These are phyloP conservation scores for Hippocampus guttulatus DNA, from an alignment of 2,113 vertebrate genomes.

Conservation along the genomic window DNA sequence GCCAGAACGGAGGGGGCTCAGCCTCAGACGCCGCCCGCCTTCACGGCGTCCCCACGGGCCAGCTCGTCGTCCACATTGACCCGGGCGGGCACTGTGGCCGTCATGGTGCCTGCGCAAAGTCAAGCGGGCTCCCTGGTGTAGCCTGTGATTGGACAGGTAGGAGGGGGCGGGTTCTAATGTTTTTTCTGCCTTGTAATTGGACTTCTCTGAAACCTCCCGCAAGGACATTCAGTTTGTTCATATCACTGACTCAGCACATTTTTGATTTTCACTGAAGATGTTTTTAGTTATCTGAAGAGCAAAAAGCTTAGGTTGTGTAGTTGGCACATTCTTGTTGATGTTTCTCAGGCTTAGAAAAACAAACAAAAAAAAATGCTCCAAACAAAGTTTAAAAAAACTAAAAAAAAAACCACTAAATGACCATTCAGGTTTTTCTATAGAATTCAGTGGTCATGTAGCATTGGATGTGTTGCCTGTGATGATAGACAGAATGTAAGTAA, in stretches of 20 bases:
- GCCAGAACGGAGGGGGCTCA: constrained; percentile 72
- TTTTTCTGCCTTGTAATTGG: constrained; percentile 30
- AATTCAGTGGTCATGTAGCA: constrained; percentile 5
- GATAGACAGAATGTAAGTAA: constrained; percentile 50
- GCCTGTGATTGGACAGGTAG: constrained; percentile 15
- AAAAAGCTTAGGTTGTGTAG: constrained; percentile 7
- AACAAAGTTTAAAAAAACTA: constrained; percentile 3
- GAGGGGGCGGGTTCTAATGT: constrained; percentile 5
- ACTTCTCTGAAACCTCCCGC: constrained; percentile 4
- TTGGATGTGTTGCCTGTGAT: constrained; percentile 29
- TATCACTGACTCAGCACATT: background rate
- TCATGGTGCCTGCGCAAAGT: constrained; percentile 82
- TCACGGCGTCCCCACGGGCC: constrained; percentile 48
- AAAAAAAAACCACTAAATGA: constrained; percentile 12
- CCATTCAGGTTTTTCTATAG: constrained; percentile 43
- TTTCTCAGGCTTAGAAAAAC: constrained; percentile 38
- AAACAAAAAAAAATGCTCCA: constrained; percentile 15
- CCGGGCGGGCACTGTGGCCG: constrained; percentile 74
- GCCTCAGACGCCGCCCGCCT: constrained; percentile 59
- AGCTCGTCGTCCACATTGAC: constrained; percentile 68
- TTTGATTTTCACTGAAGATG: background rate
- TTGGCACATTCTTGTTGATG: constrained; percentile 3
- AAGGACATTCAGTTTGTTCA: constrained; percentile 1
- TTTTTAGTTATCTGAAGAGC: background rate
- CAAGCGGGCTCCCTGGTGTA: constrained; percentile 86